Percentiles rank a stretch among this genome's conserved stretches.
Evolutionary conservation across 2,888 invertebrate species (phyloP).

Genomic region (Zygogramma bicolorata): DNA sequence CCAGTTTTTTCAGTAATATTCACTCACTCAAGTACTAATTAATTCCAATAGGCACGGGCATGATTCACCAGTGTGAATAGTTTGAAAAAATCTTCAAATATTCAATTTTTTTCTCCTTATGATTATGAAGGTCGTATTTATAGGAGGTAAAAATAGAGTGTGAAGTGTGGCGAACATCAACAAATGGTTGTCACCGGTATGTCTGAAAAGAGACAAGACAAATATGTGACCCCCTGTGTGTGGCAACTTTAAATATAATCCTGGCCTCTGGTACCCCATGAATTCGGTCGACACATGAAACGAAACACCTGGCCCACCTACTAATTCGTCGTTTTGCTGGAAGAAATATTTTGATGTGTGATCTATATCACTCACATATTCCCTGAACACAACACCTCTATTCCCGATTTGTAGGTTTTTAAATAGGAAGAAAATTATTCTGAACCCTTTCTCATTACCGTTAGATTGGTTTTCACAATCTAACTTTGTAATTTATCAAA

Average conservation of each 20-base stretch:
- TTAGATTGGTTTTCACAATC: too few species aligned
- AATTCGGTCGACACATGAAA: constrained; percentile 23
- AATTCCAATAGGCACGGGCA: too few species aligned
- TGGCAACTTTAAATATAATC: constrained; percentile 41
- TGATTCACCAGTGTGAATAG: too few species aligned
- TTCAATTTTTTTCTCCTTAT: neutral
- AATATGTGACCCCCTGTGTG: constrained; percentile 45
- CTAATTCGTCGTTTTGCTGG: constrained; percentile 25
- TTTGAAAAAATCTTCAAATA: too few species aligned
- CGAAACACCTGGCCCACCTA: constrained; percentile 44
- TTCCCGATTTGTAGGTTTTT: too few species aligned
- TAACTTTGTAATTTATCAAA: too few species aligned
- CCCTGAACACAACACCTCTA: too few species aligned
- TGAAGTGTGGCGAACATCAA: constrained; percentile 25
- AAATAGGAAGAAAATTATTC: too few species aligned
- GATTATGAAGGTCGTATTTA: neutral
- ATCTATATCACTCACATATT: too few species aligned
- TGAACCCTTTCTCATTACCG: too few species aligned
- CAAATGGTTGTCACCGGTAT: constrained; percentile 25
- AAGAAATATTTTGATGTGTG: constrained; percentile 18
- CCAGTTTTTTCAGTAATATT: too few species aligned
- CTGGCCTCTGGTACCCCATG: constrained; percentile 25
- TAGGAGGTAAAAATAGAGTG: neutral
- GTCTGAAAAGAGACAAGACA: constrained; percentile 33
- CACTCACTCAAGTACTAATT: too few species aligned